Evolutionary conservation across 2,888 invertebrate genomes (phyloP), one percentile per base, ranked within the genome.

Genomic region (Orthosia incerta): DNA sequence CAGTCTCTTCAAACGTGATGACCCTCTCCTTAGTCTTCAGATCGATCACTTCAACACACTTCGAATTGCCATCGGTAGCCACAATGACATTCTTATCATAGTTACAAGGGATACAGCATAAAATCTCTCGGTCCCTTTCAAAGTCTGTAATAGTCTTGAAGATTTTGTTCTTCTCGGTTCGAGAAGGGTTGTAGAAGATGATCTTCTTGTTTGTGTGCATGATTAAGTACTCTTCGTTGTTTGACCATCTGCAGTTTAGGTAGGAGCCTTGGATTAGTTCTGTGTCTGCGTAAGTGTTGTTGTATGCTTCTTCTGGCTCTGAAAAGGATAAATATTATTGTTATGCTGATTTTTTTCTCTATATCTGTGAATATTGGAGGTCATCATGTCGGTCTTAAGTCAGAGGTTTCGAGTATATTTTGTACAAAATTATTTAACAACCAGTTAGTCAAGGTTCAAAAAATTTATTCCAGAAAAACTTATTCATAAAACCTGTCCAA

Each of bases 211-310:
- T 81, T 0, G 95, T 95, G 78, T 96, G 95, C 0, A 96, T 88
- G 23, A 96, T 90, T 0, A 96, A 84, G 1, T 89, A 91, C 18
- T 95, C 92, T 3, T 93, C 91, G 65, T 91, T 89, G 83, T 92
- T 93, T 0, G 94, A 90, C 96, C 96, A 96, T 4, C 93, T 89
- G 70, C 95, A 96, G 88, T 93, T 93, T 13, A 95, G 79, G 73
- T 93, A 93, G 0, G 92, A 90, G 0, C 94, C 94, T 5, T 91
- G 76, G 73, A 96, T 94, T 0, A 90, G 92, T 26, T 92, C 89
- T 31, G 92, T 91, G 76, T 89, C 90, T 0, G 92, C 89, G 73
- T 92, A 91, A 67, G 92, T 93, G 82, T 93, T 94, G 84, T 93
- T 93, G 83, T 90, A 92, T 0, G 86, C 65, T 72, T 96, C 95